A percentile compares a stretch with the other conserved stretches of the same genome.
These are phyloP conservation scores for Actinernus sp. DNA, from an alignment of 92 coral and sea anemone species.

Conservation along the genomic window DNA sequence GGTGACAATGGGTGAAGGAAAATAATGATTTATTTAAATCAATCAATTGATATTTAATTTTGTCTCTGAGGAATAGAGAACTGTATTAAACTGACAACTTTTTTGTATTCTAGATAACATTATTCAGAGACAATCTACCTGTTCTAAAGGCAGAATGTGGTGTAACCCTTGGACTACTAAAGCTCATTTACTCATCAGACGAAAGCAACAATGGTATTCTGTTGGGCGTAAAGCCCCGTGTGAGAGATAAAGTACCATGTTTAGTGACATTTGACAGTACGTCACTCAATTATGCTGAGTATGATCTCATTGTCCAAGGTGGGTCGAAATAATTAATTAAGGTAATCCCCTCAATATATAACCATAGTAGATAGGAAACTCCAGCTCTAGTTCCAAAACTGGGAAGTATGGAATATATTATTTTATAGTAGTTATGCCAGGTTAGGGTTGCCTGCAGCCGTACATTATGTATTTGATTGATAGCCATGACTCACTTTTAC, in stretches of 20 bases:
- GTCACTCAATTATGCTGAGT: conserved; percentile 39
- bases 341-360: neutral
- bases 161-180: conserved; percentile 70
- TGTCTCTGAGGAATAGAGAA: no score
- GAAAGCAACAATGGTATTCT: conserved; percentile 52
- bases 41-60: no score
- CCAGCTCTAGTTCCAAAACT: neutral
- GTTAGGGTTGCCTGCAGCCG: no score
- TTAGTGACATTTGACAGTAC: conserved; percentile 77
- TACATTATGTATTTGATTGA: no score
- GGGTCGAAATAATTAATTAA: neutral
- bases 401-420: no score
- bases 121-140: conserved; percentile 33
- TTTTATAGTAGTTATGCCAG: no score
- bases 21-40: no score
- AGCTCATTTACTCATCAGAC: conserved; percentile 75
- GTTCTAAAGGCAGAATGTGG: conserved; percentile 75
- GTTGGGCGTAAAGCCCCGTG: conserved; percentile 66
- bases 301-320: conserved; percentile 83
- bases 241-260: conserved; percentile 51
- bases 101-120: no score
- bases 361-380: neutral
- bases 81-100: no score
- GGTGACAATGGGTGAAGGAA: no score
- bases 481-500: no score